Conservation (phyloP, 2,113 vertebrate genomes). For the Sitta europaea region DNA sequence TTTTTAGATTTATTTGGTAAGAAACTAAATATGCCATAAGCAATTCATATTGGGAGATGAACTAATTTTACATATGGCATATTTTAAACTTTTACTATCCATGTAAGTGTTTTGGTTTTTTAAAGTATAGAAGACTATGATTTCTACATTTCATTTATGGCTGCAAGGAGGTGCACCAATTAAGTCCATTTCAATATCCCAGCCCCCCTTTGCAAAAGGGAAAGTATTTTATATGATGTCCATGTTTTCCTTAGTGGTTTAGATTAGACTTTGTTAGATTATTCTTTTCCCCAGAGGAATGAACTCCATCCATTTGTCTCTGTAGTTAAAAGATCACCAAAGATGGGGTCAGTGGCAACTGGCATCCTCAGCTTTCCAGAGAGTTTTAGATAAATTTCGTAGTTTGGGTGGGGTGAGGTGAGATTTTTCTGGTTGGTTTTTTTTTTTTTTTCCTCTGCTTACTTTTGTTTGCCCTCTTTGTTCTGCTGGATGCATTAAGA, state of each 20-base stretch:
- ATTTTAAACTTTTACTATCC: not conserved
- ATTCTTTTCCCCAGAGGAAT: not conserved
- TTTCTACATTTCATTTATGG: not conserved
- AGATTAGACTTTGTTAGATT: not conserved
- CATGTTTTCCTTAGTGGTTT: not conserved
- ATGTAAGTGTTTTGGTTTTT: not conserved
- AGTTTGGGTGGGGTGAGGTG: not conserved
- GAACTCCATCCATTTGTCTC: not conserved
- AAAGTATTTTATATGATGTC: not conserved
- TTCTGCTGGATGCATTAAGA: not conserved
- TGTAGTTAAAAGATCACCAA: not conserved
- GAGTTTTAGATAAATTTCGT: not conserved
- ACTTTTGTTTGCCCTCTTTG: not conserved
- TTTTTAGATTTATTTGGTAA: not conserved
- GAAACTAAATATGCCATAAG: not conserved
- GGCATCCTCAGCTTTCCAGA: not conserved
- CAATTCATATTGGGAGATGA: not conserved
- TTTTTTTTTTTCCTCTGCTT: not conserved
- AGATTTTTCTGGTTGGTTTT: too few relatives aligned
- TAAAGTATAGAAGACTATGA: not conserved
- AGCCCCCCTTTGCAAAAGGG: not conserved
- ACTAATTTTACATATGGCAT: not conserved
- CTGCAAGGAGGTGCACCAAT: not conserved
- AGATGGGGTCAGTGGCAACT: not conserved
- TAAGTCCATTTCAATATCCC: not conserved